Percentiles rank a stretch among this genome's conserved stretches.
These are phyloP conservation scores for Macropodus opercularis DNA, from an alignment of 2,797 vertebrate species.

Conservation along the genomic window DNA sequence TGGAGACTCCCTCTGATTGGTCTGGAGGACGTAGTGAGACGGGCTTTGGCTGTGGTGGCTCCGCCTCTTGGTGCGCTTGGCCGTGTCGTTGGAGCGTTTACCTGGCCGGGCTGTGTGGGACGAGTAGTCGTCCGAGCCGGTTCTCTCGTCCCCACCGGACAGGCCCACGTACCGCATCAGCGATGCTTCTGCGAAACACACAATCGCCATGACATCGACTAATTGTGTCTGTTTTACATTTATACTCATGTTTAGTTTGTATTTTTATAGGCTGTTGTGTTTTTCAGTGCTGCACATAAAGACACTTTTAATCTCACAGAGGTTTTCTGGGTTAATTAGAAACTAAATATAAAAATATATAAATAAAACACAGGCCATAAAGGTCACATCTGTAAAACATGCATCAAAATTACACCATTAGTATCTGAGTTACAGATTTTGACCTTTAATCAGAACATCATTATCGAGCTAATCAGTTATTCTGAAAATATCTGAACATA, in stretches of 20 bases:
- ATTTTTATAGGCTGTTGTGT: background rate
- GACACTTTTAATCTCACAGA: background rate
- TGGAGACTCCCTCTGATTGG: slow-evolving; percentile 91
- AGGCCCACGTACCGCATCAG: slow-evolving; percentile 90
- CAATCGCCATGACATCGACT: background rate
- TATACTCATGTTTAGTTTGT: background rate
- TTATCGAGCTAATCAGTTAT: slow-evolving; percentile 1
- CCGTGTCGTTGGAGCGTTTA: slow-evolving; percentile 91
- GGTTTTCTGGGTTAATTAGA: slow-evolving; percentile 21
- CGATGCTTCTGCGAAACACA: slow-evolving; percentile 80
- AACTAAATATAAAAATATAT: background rate
- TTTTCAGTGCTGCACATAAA: background rate
- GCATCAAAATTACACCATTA: background rate
- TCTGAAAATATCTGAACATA: background rate
- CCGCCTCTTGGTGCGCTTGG: slow-evolving; percentile 94
- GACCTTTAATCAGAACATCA: slow-evolving; percentile 41
- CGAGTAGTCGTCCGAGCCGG: slow-evolving; percentile 89
- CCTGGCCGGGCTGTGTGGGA: slow-evolving; percentile 89
- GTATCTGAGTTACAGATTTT: background rate
- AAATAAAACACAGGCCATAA: slow-evolving; percentile 4
- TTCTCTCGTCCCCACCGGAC: slow-evolving; percentile 85
- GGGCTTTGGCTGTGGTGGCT: slow-evolving; percentile 95
- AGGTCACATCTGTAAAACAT: slow-evolving; percentile 20
- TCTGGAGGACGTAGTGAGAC: slow-evolving; percentile 91
- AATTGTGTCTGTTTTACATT: background rate